Conservation (phyloP, 2,113 vertebrate genomes). For the Forbesichthys agassizii region DNA sequence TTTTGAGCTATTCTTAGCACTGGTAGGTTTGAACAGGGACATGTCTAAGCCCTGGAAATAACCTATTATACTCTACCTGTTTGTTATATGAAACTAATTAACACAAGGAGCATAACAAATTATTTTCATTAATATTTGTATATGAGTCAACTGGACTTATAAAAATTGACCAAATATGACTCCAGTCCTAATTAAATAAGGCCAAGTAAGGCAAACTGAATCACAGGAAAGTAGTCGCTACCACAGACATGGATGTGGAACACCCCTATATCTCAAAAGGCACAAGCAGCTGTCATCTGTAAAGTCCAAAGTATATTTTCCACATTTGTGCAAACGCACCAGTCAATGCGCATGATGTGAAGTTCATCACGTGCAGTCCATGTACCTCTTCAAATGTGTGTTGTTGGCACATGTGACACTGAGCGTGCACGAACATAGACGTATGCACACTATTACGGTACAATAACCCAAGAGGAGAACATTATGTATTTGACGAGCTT, state of each 20-base stretch:
- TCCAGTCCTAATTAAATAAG: not conserved
- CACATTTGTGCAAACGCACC: too few species aligned
- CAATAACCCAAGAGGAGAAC: too few species aligned
- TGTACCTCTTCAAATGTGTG: too few species aligned
- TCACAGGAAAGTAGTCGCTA: not conserved
- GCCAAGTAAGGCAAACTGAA: slow-evolving; percentile 12
- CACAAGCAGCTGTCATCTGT: not conserved
- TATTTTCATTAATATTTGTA: not conserved
- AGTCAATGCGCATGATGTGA: too few species aligned
- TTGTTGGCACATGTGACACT: too few species aligned
- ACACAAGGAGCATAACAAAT: not conserved
- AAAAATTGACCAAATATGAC: not conserved
- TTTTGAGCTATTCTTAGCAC: slow-evolving; percentile 47
- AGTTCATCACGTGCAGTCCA: too few species aligned
- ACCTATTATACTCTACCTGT: not conserved
- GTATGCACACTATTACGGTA: too few species aligned
- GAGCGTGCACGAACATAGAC: too few species aligned
- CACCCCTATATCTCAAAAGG: not conserved
- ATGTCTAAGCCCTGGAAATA: slow-evolving; percentile 21
- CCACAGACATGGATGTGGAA: not conserved
- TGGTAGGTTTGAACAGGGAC: slow-evolving; percentile 34
- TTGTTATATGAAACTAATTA: not conserved
- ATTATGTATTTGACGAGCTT: not conserved
- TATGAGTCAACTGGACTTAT: not conserved
- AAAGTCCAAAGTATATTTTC: not conserved